Conservation (phyloP, 2,113 vertebrate genomes). For the Callipepla californica region DNA sequence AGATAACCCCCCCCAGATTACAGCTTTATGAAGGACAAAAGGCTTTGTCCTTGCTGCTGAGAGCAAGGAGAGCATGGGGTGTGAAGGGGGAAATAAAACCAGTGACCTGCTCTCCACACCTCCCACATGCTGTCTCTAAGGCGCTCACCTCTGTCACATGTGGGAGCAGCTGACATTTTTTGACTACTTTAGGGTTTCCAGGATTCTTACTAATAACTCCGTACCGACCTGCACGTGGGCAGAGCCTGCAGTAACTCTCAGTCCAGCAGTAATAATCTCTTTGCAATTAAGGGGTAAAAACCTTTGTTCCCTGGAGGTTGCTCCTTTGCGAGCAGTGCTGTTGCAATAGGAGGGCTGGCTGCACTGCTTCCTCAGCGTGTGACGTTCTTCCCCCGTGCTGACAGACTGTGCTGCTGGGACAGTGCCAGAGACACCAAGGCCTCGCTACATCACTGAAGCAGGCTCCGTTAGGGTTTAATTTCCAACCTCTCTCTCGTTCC, state of each 20-base stretch:
- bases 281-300: neutral
- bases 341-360: neutral
- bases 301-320: neutral
- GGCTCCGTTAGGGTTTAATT: neutral
- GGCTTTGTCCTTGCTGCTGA: neutral
- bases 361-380: neutral
- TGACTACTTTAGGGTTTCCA: neutral
- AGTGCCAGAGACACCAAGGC: neutral
- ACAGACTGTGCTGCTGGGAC: neutral
- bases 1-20: neutral
- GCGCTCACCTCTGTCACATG: neutral
- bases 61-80: neutral
- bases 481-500: neutral
- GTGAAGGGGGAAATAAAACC: neutral
- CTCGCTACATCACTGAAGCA: rapidly evolving
- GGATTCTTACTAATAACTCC: neutral
- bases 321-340: rapidly evolving
- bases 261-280: neutral
- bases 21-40: neutral
- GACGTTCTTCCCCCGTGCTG: neutral
- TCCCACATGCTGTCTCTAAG: neutral
- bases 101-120: neutral
- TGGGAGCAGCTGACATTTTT: neutral
- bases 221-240: neutral
- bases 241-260: neutral